These are phyloP conservation scores for Eupithecia dodoneata DNA, from an alignment of 2,888 invertebrate species.

Conservation along the genomic window DNA sequence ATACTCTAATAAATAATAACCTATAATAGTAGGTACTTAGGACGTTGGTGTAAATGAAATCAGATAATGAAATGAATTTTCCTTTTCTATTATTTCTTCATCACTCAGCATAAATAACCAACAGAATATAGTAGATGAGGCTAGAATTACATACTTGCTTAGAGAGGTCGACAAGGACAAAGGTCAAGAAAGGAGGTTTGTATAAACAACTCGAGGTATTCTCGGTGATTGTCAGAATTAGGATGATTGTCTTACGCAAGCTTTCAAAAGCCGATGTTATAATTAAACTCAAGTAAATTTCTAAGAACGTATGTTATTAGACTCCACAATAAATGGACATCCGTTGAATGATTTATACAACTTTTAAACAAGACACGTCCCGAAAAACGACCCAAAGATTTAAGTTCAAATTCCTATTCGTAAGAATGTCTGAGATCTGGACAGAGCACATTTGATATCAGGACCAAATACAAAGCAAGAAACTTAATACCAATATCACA, in stretches of 20 bases:
- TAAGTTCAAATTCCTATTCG: neutral
- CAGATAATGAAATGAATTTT: neutral
- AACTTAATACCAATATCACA: conserved; percentile 17
- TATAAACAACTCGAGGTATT: neutral
- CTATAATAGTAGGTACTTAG: neutral
- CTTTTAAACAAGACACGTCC: neutral
- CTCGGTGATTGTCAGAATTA: neutral
- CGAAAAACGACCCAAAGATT: neutral
- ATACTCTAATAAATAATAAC: no score
- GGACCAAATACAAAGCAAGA: conserved; percentile 16
- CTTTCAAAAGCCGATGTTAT: neutral
- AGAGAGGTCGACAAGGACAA: neutral
- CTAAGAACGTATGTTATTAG: neutral
- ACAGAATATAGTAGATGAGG: neutral
- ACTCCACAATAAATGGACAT: neutral
- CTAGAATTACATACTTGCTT: neutral
- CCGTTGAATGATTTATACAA: conserved; percentile 1
- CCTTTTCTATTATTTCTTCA: neutral
- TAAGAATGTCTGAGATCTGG: conserved; percentile 6
- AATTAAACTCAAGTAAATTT: neutral
- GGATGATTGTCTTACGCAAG: conserved; percentile 5
- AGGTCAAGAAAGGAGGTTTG: neutral
- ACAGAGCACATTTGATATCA: neutral
- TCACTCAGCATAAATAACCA: neutral
- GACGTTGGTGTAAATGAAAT: neutral